These are phyloP conservation scores for Rattus rattus DNA, from an alignment of 2,113 vertebrate species.

Conservation along the genomic window DNA sequence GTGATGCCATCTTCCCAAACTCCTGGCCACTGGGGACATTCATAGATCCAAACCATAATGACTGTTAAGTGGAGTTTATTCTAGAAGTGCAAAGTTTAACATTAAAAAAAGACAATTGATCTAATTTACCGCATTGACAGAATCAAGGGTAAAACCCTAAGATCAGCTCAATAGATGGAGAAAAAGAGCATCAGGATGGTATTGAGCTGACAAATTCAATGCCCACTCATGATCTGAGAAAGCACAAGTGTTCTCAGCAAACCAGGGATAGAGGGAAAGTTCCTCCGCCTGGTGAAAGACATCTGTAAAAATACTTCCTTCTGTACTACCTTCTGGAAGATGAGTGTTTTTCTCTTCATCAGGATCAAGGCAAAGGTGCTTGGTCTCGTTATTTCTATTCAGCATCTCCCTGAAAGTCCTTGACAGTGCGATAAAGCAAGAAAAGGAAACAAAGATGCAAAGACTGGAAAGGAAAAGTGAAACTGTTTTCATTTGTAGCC, in stretches of 20 bases:
- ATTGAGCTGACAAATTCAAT: constrained; percentile 16
- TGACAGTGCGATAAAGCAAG: constrained; percentile 31
- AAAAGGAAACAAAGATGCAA: constrained; percentile 23
- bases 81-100: constrained; percentile 28
- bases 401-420: not conserved
- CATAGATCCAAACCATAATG: not conserved
- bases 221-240: constrained; percentile 1
- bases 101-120: not conserved
- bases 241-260: not conserved
- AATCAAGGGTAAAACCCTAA: constrained; percentile 20
- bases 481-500: constrained; percentile 28
- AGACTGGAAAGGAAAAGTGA: not conserved
- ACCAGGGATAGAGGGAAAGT: not conserved
- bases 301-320: not conserved
- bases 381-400: not conserved
- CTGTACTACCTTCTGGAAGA: not conserved
- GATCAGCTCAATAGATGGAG: constrained; percentile 13
- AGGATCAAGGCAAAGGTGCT: not conserved
- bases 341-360: not conserved
- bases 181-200: not conserved
- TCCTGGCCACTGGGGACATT: not conserved
- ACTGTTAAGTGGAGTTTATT: not conserved
- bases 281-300: not conserved
- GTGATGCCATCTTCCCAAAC: not conserved
- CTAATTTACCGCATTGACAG: constrained; percentile 57